Percentiles rank a stretch among this genome's conserved stretches.
These are phyloP conservation scores for Spea multiplicata DNA, from an alignment of 2,113 vertebrate species.

Conservation along the genomic window DNA sequence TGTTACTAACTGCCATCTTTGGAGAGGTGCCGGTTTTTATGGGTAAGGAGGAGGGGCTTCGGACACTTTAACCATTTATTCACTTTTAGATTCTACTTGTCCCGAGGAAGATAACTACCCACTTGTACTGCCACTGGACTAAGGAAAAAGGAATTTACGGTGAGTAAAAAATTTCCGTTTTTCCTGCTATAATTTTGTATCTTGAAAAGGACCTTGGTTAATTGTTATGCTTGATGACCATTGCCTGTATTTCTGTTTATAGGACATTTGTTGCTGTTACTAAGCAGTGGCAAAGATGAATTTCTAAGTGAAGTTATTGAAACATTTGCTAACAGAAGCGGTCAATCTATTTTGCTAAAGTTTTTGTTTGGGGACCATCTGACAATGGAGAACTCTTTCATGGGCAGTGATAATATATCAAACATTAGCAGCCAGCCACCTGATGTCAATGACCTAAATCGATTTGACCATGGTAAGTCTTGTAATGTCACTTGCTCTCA, in stretches of 20 bases:
- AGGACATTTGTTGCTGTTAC: constrained; percentile 90
- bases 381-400: constrained; percentile 72
- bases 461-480: constrained; percentile 80
- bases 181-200: no score
- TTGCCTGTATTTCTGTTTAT: constrained; percentile 47
- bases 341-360: constrained; percentile 76
- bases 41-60: no score
- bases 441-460: constrained; percentile 72
- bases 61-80: no score
- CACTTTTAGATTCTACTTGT: no score
- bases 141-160: no score
- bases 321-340: constrained; percentile 82
- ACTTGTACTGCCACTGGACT: no score
- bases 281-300: constrained; percentile 73
- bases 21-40: no score
- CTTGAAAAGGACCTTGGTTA: no score
- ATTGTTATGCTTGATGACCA: neutral
- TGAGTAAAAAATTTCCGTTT: no score
- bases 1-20: no score
- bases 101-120: no score
- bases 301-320: constrained; percentile 88
- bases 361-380: constrained; percentile 73
- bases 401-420: constrained; percentile 80
- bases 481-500: neutral
- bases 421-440: constrained; percentile 68